phyloP scores from a whole-genome alignment of 2,113 vertebrate species.

The Oryzias melastigma region DNA sequence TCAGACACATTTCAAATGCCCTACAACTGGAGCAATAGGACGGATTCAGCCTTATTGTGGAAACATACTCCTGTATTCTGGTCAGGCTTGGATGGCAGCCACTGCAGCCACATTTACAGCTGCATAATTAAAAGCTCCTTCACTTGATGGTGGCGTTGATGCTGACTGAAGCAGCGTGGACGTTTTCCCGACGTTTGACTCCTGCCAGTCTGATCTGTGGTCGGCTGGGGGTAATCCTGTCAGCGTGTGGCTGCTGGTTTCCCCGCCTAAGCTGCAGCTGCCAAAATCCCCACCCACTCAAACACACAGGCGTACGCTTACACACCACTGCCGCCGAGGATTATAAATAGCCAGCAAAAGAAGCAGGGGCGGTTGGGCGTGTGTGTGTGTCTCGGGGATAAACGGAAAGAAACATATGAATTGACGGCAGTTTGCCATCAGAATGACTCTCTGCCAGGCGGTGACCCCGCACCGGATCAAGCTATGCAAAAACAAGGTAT shows the following conservation, averaged over 20 bases:
- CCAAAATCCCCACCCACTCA: slow-evolving; percentile 52
- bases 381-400: slow-evolving; percentile 27
- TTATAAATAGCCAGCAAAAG: slow-evolving; percentile 76
- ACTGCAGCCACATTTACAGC: too few species aligned
- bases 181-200: slow-evolving; percentile 30
- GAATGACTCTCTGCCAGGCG: slow-evolving; percentile 69
- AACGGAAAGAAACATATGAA: slow-evolving; percentile 52
- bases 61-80: too few species aligned
- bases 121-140: not conserved
- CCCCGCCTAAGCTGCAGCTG: slow-evolving; percentile 57
- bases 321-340: slow-evolving; percentile 52
- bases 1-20: too few species aligned
- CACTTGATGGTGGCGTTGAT: not conserved
- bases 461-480: slow-evolving; percentile 71
- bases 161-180: slow-evolving; percentile 18
- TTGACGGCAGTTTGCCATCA: slow-evolving; percentile 52
- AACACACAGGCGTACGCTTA: slow-evolving; percentile 40
- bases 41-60: too few species aligned
- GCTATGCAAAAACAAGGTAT: slow-evolving; percentile 78
- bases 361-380: slow-evolving; percentile 36
- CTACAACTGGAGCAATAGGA: too few species aligned
- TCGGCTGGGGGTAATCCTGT: slow-evolving; percentile 41
- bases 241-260: slow-evolving; percentile 42
- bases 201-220: slow-evolving; percentile 42
- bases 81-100: too few species aligned